Evolutionary conservation across 2,888 invertebrate genomes (phyloP), one percentile per base, ranked within the genome.

Genomic region (Neria commutata): DNA sequence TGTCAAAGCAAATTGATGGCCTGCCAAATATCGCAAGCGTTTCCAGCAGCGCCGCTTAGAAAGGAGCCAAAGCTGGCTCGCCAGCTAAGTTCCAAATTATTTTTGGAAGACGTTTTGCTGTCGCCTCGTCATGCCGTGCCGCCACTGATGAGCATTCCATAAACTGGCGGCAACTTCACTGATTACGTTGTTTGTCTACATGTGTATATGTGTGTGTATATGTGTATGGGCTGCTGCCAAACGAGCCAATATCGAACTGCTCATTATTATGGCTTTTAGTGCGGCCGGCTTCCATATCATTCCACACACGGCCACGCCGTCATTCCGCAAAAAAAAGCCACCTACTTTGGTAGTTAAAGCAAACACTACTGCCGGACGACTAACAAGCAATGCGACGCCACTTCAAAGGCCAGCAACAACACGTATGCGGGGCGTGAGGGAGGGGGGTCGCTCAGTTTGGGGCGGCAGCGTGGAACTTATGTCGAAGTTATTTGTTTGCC

Each of bases 281-380:
- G n/a, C n/a, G n/a, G n/a, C n/a, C n/a, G n/a, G n/a, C n/a, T n/a
- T n/a, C n/a, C n/a, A n/a, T n/a, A n/a, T n/a, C n/a, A n/a, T n/a
- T n/a, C n/a, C n/a, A n/a, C n/a, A n/a, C n/a, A n/a, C n/a, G n/a
- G n/a, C n/a, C n/a, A n/a, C n/a, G n/a, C n/a, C n/a, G n/a, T n/a
- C n/a, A n/a, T n/a, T n/a, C n/a, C n/a, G n/a, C n/a, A n/a, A n/a
- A n/a, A n/a, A n/a, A 23, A 48, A 33, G 53, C 29, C 48, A n/a
- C 57, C 47, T 58, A 58, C 53, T 53, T 58, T 47, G 53, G 57
- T 48, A 47, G 53, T 58, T 58, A 53, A 58, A 50, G n/a, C n/a
- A n/a, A 58, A 45, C 58, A 54, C 58, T n/a, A 19, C 45, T 54
- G 54, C 46, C 46, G 37, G 19, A 14, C 49, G 45, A 26, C 34